Conservation (phyloP, 1,140 invertebrate genomes). For the Caenorhabditis briggsae region DNA sequence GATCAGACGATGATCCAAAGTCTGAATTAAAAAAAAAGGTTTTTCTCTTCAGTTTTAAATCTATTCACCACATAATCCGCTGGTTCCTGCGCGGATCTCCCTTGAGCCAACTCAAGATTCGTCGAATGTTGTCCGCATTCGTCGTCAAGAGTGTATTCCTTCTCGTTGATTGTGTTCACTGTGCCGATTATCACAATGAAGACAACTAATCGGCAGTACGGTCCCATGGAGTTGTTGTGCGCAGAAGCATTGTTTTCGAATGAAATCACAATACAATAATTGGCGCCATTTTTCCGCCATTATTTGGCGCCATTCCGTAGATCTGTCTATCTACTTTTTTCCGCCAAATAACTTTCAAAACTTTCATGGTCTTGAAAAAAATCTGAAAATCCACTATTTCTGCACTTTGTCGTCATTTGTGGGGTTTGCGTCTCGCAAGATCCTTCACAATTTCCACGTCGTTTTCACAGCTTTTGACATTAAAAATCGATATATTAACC, state of each 20-base stretch:
- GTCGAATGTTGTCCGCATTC: not conserved
- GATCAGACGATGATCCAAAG: constrained; percentile 58
- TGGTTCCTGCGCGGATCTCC: constrained; percentile 18
- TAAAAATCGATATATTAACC: not conserved
- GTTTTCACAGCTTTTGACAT: constrained; percentile 3
- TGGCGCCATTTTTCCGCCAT: not conserved
- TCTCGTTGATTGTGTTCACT: not conserved
- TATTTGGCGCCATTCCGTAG: too few species aligned
- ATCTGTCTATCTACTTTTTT: too few species aligned
- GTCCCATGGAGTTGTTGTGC: not conserved
- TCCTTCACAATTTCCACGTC: constrained; percentile 30
- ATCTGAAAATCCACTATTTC: not conserved
- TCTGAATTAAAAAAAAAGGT: not conserved
- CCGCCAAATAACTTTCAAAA: too few species aligned
- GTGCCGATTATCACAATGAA: not conserved
- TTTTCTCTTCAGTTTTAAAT: not conserved
- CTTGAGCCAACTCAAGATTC: constrained; percentile 18
- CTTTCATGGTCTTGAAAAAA: too few species aligned
- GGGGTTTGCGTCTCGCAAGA: not conserved
- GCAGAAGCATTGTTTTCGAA: not conserved
- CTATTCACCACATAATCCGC: constrained; percentile 24
- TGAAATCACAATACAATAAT: not conserved
- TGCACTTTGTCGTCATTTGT: constrained; percentile 13
- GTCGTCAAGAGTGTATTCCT: too few species aligned
- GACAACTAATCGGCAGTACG: not conserved